Evolutionary conservation across 2,888 invertebrate species (phyloP).

Genomic region (Alcis repandata): DNA sequence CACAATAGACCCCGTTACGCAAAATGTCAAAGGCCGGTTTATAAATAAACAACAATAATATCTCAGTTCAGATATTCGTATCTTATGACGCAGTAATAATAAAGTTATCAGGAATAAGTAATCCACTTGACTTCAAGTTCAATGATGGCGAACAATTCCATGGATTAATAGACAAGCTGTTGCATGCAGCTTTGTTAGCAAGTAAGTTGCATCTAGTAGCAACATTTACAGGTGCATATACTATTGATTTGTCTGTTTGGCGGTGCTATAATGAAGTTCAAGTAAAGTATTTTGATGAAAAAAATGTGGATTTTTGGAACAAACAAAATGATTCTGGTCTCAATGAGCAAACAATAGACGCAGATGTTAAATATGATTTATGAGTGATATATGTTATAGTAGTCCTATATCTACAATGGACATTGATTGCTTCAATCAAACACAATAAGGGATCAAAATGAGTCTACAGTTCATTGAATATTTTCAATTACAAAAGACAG

Average conservation of each 20-base stretch:
- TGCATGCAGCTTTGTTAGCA: neutral
- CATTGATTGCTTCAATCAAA: neutral
- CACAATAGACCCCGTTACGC: constrained; percentile 28
- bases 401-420: neutral
- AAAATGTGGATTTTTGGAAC: too few relatives aligned
- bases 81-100: constrained; percentile 14
- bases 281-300: too few relatives aligned
- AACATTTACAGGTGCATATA: too few relatives aligned
- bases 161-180: neutral
- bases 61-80: constrained; percentile 11
- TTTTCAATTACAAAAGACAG: neutral
- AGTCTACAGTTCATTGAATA: neutral
- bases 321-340: too few relatives aligned
- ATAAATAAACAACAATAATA: constrained; percentile 33
- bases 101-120: constrained; percentile 17
- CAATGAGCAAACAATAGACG: too few relatives aligned
- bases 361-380: too few relatives aligned
- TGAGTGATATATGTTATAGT: neutral
- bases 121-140: constrained; percentile 21
- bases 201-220: too few relatives aligned
- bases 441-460: neutral
- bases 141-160: constrained; percentile 13
- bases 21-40: constrained; percentile 44
- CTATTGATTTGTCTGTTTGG: too few relatives aligned
- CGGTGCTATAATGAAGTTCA: too few relatives aligned